phyloP scores from a whole-genome alignment of 2,797 vertebrate species.

The Typhlichthys eigenmanni region DNA sequence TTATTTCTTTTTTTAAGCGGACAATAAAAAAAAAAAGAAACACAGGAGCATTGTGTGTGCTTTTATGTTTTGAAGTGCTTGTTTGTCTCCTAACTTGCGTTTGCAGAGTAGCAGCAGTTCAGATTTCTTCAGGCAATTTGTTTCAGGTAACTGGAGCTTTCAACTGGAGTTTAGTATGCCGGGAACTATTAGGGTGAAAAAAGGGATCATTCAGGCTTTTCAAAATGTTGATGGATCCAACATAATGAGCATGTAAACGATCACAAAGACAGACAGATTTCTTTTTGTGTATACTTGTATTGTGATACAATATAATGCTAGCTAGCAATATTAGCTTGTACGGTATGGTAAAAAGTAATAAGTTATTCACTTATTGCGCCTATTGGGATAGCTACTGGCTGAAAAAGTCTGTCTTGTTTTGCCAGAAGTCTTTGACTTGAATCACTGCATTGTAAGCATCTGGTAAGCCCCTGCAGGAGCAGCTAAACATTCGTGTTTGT shows the following conservation, averaged over 20 bases:
- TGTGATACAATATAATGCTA: slow-evolving; percentile 47
- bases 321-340: slow-evolving; percentile 29
- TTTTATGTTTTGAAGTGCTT: slow-evolving; percentile 77
- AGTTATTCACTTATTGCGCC: slow-evolving; percentile 70
- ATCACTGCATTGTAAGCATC: slow-evolving; percentile 68
- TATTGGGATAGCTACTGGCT: slow-evolving; percentile 72
- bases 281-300: not conserved
- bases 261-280: slow-evolving; percentile 75
- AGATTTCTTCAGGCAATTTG: slow-evolving; percentile 84
- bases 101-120: slow-evolving; percentile 69
- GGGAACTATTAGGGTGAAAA: slow-evolving; percentile 76
- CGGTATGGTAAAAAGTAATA: too few species aligned
- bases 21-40: slow-evolving; percentile 73
- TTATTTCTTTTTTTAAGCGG: slow-evolving; percentile 67
- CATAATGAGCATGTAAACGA: slow-evolving; percentile 77
- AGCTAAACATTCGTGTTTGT: slow-evolving; percentile 63
- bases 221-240: slow-evolving; percentile 79
- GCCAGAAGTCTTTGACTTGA: slow-evolving; percentile 68
- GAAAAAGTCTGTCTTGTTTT: slow-evolving; percentile 51
- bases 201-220: slow-evolving; percentile 72
- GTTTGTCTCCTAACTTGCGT: slow-evolving; percentile 70
- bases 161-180: slow-evolving; percentile 77
- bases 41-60: slow-evolving; percentile 74
- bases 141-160: slow-evolving; percentile 84
- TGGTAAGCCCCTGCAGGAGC: slow-evolving; percentile 61